Base-by-base conservation (phyloP, 2,113 vertebrate species). In the Choloepus hoffmanni region DNA sequence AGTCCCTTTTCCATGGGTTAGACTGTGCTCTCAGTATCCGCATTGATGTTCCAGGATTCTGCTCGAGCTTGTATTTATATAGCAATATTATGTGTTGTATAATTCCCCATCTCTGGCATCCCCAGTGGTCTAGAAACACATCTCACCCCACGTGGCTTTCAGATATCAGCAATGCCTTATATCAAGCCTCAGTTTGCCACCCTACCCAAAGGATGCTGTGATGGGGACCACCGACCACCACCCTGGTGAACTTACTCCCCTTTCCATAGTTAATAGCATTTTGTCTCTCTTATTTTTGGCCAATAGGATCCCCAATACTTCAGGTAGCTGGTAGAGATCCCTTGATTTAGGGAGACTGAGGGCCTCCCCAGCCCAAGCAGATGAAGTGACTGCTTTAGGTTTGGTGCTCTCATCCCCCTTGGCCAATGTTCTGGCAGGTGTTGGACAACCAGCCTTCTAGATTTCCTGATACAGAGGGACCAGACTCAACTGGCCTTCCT, bases 361-460 rank as follows among this genome's bases (percentile, higher is more conserved):
- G 1, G 2, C 1, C 14, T 28, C 36, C 21, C 3, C 16, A 43
- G 50, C 40, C 45, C 33, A 23, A 8, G 4, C 1, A 36, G 58
- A 21, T 40, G n/a, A 48, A 14, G 11, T 0, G 30, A 13, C 8
- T 6, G 19, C 30, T 21, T n/a, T 18, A 3, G 30, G 12, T 14
- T 8, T 0, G 11, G 33, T 5, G 2, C 3, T 14, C 40, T 36
- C 4, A 14, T 7, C 15, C 58, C 21, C 10, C 5, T 14, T 3
- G 48, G 18, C 40, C 23, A 33, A 24, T 2, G 33, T 65, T n/a
- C 33, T 19, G 11, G 48, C 11, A 30, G 81, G 6, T 24, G 19
- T 16, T 0, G 3, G 0, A 19, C 4, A 23, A 3, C 9, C 26
- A 1, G 0, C 10, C 18, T 3, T 65, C 73, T 62, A 10, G 45